Evolutionary conservation across 2,888 invertebrate genomes (phyloP).

Genomic region (Callyntrura sp.): DNA sequence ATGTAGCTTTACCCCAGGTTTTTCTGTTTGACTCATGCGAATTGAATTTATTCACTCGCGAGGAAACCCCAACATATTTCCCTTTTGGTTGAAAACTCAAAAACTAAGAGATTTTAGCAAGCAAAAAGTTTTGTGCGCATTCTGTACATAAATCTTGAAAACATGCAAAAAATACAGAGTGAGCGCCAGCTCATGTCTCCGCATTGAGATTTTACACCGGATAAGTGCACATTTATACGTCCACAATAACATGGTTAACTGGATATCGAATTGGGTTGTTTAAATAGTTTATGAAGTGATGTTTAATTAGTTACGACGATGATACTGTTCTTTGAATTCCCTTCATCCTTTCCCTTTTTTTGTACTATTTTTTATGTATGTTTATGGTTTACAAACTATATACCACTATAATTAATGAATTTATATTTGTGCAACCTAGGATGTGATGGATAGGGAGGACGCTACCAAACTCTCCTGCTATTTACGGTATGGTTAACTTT

Average conservation of each 20-base stretch:
- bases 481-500: too few relatives aligned
- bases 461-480: constrained; percentile 77
- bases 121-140: constrained; percentile 57
- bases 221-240: not conserved
- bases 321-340: not conserved
- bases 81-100: constrained; percentile 25
- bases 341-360: not conserved
- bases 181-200: not conserved
- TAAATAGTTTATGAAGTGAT: not conserved
- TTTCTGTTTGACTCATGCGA: constrained; percentile 16
- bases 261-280: not conserved
- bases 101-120: constrained; percentile 44
- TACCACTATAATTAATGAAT: too few relatives aligned
- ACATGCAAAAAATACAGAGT: constrained; percentile 2
- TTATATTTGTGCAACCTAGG: too few relatives aligned
- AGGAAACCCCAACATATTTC: constrained; percentile 28
- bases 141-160: constrained; percentile 44
- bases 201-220: constrained; percentile 17
- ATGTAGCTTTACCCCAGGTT: constrained; percentile 1
- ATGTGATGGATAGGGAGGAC: constrained; percentile 81
- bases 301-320: not conserved
- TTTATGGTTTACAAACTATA: too few relatives aligned
- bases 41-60: constrained; percentile 47
- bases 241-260: not conserved
- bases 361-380: too few relatives aligned